These are phyloP conservation scores for Parus major DNA, from an alignment of 2,113 vertebrate species.

Conservation along the genomic window DNA sequence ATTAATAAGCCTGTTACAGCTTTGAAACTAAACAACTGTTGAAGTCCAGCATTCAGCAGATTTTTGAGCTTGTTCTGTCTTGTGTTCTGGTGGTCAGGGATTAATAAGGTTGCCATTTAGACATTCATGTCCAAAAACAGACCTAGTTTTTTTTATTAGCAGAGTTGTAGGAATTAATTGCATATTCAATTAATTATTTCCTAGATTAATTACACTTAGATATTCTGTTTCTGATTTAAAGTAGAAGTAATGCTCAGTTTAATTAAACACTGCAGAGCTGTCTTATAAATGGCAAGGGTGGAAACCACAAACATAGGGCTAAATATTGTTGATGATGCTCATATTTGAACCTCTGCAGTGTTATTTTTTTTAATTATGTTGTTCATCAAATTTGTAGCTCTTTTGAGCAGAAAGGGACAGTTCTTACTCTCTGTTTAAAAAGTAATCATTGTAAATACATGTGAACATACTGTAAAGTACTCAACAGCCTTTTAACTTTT, in stretches of 20 bases:
- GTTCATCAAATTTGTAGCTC: not conserved
- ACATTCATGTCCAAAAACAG: not conserved
- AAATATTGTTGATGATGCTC: not conserved
- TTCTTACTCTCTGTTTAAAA: not conserved
- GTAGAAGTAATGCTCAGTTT: not conserved
- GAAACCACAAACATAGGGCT: not conserved
- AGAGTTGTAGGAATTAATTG: slow-evolving; percentile 12
- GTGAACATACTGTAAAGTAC: not conserved
- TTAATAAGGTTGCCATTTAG: not conserved
- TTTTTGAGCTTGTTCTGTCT: not conserved
- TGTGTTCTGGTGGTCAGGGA: not conserved
- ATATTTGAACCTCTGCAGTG: not conserved
- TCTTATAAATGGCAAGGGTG: not conserved
- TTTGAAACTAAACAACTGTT: not conserved
- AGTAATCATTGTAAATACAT: not conserved
- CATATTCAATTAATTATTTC: not conserved
- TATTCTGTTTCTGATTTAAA: not conserved
- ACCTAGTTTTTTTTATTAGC: not conserved
- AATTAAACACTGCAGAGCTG: not conserved
- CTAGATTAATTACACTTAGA: not conserved
- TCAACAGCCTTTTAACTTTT: not conserved
- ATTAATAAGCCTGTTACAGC: not conserved
- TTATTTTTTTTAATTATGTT: not conserved
- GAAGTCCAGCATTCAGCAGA: not conserved
- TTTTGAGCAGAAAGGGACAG: not conserved